Evolutionary conservation across 2,113 vertebrate genomes (phyloP).

Genomic region (Onychorhynchus coronatus): DNA sequence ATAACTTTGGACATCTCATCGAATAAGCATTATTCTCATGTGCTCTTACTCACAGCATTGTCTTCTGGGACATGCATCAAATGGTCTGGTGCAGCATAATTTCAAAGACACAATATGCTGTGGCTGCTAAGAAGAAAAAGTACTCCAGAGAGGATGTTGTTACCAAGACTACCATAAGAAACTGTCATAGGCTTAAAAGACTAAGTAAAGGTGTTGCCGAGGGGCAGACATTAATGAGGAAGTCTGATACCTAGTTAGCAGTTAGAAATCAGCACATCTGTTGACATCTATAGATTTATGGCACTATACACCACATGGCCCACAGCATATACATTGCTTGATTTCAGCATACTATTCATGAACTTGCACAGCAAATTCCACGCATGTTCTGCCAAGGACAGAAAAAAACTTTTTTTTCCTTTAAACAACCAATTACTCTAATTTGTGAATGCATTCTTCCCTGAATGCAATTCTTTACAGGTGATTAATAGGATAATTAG

Average conservation of each 20-base stretch:
- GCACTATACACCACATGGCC: neutral
- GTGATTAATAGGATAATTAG: conserved; percentile 80
- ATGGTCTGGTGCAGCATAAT: neutral
- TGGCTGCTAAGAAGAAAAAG: neutral
- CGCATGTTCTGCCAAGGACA: neutral
- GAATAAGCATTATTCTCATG: conserved; percentile 29
- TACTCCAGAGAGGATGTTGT: neutral
- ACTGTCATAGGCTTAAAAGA: neutral
- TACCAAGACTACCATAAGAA: neutral
- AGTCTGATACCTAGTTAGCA: neutral
- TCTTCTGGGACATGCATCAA: neutral
- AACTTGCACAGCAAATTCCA: neutral
- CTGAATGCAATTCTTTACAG: conserved; percentile 48
- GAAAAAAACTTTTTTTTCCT: neutral
- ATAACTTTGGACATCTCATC: conserved; percentile 32
- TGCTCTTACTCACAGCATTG: conserved; percentile 6
- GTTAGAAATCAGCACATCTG: neutral
- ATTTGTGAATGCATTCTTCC: conserved; percentile 64
- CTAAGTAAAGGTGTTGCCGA: neutral
- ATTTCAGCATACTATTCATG: neutral
- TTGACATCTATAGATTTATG: neutral
- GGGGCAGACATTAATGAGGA: neutral
- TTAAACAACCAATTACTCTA: conserved; percentile 53
- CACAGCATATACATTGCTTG: neutral
- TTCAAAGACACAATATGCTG: neutral